Evolutionary conservation across 2,113 vertebrate genomes (phyloP), one percentile per base, ranked within the genome.

Genomic region (Opisthocomus hoazin): DNA sequence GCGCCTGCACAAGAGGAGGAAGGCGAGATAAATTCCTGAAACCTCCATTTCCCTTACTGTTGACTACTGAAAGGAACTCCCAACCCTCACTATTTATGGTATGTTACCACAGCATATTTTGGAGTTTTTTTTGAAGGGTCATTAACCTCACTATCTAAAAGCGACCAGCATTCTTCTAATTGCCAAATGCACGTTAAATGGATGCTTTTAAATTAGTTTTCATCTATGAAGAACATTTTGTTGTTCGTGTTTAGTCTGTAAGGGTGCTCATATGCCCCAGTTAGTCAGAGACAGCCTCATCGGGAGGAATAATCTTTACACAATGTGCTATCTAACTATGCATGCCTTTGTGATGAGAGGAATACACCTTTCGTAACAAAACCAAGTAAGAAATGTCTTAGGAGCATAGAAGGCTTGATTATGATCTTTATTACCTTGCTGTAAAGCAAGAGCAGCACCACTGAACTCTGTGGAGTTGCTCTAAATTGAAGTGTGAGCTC

Each of bases 391-490:
- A 94, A 90, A 84, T 91, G 76, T 68, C 57, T 89, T 69, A 76
- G 65, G 61, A 93, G 24, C 77, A 56, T 20, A 84, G 86, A 76
- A 89, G 12, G 14, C 32, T 90, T 84, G 91, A 96, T 95, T 97
- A 63, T 85, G 77, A 95, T 96, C 91, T 96, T 96, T 96, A 95
- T 94, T 96, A 87, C 69, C 57, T 76, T 74, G 48, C 77, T 91
- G 69, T 87, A 94, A 96, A 96, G 63, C 53, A 82, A 65, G 84
- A 95, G 36, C 84, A 94, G 58, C 73, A 54, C 77, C 0, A 1
- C 91, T 85, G 91, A 92, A 78, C 84, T 93, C 86, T 0, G 0
- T 85, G 41, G 58, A 89, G 74, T 73, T 93, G 53, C 73, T 81
- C 69, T 84, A 81, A 92, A 91, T 91, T 87, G 77, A 90, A 93